phyloP scores from a whole-genome alignment of 2,113 vertebrate genomes.

The Scartelaos histophorus region DNA sequence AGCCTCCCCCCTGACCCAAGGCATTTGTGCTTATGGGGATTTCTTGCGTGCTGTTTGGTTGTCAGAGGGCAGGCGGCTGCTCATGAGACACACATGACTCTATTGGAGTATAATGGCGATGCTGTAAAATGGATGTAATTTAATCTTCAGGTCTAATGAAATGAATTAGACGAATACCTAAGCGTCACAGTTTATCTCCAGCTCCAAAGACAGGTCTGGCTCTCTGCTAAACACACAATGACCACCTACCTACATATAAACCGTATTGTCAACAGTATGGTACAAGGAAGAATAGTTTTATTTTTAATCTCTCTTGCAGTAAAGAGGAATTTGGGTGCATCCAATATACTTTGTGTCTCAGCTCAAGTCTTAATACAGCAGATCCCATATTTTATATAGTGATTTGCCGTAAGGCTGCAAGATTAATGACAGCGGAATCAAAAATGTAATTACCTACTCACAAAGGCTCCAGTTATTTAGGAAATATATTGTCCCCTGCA shows the following conservation, averaged over 20 bases:
- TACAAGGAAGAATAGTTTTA: neutral
- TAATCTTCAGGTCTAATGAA: slow-evolving; percentile 49
- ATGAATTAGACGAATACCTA: slow-evolving; percentile 49
- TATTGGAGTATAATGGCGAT: slow-evolving; percentile 49
- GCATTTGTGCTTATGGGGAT: slow-evolving; percentile 22
- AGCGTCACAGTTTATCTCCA: slow-evolving; percentile 14
- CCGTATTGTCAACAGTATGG: neutral
- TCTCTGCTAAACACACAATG: slow-evolving; percentile 5
- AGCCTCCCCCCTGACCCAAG: slow-evolving; percentile 2
- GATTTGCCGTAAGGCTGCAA: no score
- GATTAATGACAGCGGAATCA: no score
- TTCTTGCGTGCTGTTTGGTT: slow-evolving; percentile 21
- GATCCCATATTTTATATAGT: no score
- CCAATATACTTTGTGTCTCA: neutral
- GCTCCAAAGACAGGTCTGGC: slow-evolving; percentile 1
- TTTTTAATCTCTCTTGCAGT: neutral
- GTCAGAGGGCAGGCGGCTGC: slow-evolving; percentile 28
- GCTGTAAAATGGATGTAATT: slow-evolving; percentile 51
- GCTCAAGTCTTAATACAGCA: neutral
- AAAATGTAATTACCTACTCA: no score
- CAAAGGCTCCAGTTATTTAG: no score
- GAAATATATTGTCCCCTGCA: no score
- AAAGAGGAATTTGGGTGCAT: neutral
- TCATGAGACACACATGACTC: slow-evolving; percentile 61
- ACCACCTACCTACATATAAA: neutral